Evolutionary conservation across 2,888 invertebrate genomes (phyloP).

Genomic region (Flexamia atlantica): DNA sequence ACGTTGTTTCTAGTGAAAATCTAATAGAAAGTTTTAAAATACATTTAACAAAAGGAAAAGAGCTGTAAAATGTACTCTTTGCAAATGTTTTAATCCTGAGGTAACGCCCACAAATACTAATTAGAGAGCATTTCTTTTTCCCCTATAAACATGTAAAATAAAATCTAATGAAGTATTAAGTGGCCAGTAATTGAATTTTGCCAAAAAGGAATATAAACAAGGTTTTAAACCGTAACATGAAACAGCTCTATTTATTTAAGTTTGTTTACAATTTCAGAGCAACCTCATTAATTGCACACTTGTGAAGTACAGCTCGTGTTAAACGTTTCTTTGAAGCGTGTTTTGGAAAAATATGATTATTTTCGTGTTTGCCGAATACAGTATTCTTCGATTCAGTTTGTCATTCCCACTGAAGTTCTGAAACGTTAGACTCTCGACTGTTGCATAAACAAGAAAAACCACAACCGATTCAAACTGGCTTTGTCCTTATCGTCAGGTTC

Average conservation of each 20-base stretch:
- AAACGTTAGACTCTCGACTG: background rate
- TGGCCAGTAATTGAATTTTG: background rate
- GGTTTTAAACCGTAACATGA: constrained; percentile 3
- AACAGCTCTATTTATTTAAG: background rate
- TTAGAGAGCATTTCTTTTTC: background rate
- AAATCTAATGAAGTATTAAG: constrained; percentile 47
- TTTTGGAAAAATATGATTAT: constrained; percentile 28
- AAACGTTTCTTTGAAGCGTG: background rate
- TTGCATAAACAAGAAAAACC: constrained; percentile 16
- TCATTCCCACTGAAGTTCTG: background rate
- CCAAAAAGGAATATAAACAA: background rate
- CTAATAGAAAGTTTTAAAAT: too few species aligned
- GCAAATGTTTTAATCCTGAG: background rate
- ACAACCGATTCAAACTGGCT: constrained; percentile 23
- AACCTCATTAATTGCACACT: constrained; percentile 15
- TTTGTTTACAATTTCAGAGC: background rate
- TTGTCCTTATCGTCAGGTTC: background rate
- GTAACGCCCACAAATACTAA: background rate
- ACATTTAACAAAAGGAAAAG: too few species aligned
- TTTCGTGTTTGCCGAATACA: constrained; percentile 35
- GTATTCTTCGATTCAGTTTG: constrained; percentile 4
- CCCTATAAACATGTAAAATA: background rate
- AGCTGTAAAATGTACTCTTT: too few species aligned
- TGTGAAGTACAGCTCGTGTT: background rate
- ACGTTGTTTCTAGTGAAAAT: too few species aligned